Evolutionary conservation across 2,113 vertebrate genomes (phyloP).

Genomic region (Merops nubicus): DNA sequence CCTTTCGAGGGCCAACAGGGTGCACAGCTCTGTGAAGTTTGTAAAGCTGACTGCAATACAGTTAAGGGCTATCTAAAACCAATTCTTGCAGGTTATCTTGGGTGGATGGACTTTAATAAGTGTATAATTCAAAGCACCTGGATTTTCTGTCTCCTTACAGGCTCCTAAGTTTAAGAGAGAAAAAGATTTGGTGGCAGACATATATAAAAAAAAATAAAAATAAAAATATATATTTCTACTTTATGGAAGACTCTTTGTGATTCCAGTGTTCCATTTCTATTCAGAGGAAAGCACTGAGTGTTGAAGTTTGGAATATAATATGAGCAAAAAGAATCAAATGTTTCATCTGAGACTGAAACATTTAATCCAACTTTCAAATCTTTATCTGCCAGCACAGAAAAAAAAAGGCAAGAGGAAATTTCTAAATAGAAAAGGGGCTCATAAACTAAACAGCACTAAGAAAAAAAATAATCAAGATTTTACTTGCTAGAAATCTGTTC

Average conservation of each 20-base stretch:
- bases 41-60: background rate
- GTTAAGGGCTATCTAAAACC: background rate
- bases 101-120: background rate
- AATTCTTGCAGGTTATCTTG: background rate
- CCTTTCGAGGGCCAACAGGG: background rate
- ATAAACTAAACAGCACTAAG: background rate
- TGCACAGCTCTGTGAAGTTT: background rate
- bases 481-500: constrained; percentile 8
- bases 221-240: background rate
- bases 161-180: background rate
- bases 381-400: background rate
- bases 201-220: background rate
- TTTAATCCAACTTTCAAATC: background rate
- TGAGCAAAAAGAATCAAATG: background rate
- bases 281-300: background rate
- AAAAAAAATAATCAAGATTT: background rate
- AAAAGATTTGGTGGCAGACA: background rate
- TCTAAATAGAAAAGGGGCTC: background rate
- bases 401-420: background rate
- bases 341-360: background rate
- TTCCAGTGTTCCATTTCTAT: background rate
- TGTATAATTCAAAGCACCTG: background rate
- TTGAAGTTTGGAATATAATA: background rate
- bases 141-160: background rate
- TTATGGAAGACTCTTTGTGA: background rate